A percentile compares a stretch with the other conserved stretches of the same genome.
Evolutionary conservation across 30 jellyfish, hydroid and myxozoan genomes (phyloP).

Genomic region (Nemopilema nomurai): DNA sequence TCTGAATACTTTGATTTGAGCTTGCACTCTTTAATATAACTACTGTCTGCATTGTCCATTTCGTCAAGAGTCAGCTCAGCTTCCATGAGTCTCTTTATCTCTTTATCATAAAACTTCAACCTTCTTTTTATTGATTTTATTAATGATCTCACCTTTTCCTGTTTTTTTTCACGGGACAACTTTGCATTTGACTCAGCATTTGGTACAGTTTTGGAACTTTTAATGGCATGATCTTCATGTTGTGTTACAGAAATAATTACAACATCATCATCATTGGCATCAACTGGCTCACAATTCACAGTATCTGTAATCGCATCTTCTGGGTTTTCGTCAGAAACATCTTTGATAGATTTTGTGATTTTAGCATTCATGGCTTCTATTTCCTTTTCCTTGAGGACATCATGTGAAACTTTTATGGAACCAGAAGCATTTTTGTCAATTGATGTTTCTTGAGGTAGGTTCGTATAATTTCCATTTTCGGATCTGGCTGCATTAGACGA

Average conservation of each 20-base stretch:
- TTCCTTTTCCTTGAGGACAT: too few species aligned
- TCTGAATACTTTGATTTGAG: conserved; percentile 65
- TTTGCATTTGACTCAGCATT: background rate
- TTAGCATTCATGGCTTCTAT: too few species aligned
- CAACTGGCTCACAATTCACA: background rate
- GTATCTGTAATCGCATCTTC: background rate
- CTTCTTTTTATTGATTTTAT: conserved; percentile 44
- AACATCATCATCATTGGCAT: conserved; percentile 25
- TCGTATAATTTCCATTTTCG: background rate
- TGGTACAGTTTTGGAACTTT: background rate
- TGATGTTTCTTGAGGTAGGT: background rate
- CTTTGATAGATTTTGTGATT: background rate
- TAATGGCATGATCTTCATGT: background rate
- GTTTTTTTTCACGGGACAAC: background rate
- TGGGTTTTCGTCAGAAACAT: background rate
- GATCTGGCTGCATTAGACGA: background rate
- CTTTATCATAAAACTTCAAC: conserved; percentile 55
- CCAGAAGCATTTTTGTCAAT: background rate
- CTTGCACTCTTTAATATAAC: conserved; percentile 74
- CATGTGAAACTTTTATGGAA: too few species aligned
- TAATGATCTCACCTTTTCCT: background rate
- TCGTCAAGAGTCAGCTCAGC: conserved; percentile 80
- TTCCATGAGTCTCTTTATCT: conserved; percentile 59
- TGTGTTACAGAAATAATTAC: conserved; percentile 21
- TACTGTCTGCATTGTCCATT: conserved; percentile 81